Evolutionary conservation across 2,113 vertebrate species (phyloP).

Genomic region (Triplophysa siluroides): DNA sequence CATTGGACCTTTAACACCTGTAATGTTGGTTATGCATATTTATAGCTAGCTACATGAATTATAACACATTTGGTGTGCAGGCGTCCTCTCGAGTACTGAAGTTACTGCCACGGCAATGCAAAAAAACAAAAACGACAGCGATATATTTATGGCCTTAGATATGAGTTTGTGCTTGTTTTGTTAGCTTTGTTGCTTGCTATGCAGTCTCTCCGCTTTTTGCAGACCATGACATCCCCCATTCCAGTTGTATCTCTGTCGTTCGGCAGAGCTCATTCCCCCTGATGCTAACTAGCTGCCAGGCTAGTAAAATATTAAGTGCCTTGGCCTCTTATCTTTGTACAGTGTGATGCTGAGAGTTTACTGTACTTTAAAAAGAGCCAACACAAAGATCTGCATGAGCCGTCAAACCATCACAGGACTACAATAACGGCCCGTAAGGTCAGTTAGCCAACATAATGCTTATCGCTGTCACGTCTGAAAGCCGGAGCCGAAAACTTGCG

Average conservation of each 20-base stretch:
- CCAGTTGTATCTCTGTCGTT: slow-evolving; percentile 38
- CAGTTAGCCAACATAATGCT: slow-evolving; percentile 47
- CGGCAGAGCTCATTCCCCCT: slow-evolving; percentile 4
- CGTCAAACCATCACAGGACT: slow-evolving; percentile 2
- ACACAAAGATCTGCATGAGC: slow-evolving; percentile 25
- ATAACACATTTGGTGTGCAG: too few relatives aligned
- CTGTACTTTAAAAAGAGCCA: neutral
- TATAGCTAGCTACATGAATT: too few relatives aligned
- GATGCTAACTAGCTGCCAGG: slow-evolving; percentile 30
- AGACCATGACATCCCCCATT: slow-evolving; percentile 16
- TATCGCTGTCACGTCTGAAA: slow-evolving; percentile 48
- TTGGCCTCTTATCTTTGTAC: slow-evolving; percentile 13
- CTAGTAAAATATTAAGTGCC: slow-evolving; percentile 36
- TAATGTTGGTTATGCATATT: too few relatives aligned
- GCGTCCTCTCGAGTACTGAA: too few relatives aligned
- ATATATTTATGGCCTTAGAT: neutral
- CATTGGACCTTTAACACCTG: too few relatives aligned
- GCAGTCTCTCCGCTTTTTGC: slow-evolving; percentile 10
- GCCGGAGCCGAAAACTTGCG: slow-evolving; percentile 39
- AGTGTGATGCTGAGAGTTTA: neutral
- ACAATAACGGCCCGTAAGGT: slow-evolving; percentile 31
- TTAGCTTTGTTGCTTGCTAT: slow-evolving; percentile 21
- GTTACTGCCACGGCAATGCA: too few relatives aligned
- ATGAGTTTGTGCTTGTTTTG: neutral
- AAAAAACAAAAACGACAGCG: too few relatives aligned